Percentiles rank a stretch among this genome's conserved stretches.
Evolutionary conservation across 2,888 invertebrate genomes (phyloP).

Genomic region (Catocala sponsa): DNA sequence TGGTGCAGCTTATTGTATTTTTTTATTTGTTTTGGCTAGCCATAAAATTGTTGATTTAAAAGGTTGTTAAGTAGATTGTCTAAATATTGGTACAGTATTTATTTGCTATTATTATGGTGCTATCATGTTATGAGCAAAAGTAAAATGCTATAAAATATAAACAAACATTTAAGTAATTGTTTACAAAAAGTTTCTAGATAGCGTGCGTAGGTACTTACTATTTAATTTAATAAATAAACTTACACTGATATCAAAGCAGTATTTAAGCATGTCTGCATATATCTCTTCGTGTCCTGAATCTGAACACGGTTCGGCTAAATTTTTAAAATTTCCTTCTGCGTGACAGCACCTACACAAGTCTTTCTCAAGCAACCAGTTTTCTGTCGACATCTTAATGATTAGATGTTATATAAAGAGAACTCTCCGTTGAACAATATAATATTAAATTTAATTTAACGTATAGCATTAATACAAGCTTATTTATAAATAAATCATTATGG

Average conservation of each 20-base stretch:
- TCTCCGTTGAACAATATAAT: background rate
- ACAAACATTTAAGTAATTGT: background rate
- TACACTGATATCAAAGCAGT: slow-evolving; percentile 68
- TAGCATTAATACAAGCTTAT: background rate
- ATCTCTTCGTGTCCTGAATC: slow-evolving; percentile 56
- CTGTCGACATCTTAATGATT: slow-evolving; percentile 61
- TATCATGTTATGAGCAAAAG: no score
- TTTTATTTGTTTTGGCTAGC: no score
- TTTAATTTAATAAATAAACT: slow-evolving; percentile 36
- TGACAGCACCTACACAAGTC: slow-evolving; percentile 79
- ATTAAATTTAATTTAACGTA: background rate
- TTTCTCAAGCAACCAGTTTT: slow-evolving; percentile 65
- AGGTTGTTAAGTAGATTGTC: no score
- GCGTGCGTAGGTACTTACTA: background rate
- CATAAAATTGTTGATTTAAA: no score
- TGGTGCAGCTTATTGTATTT: no score
- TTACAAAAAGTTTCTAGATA: background rate
- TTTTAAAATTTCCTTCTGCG: slow-evolving; percentile 68
- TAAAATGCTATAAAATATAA: no score
- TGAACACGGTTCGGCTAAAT: slow-evolving; percentile 59
- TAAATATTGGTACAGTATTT: no score
- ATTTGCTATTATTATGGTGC: no score
- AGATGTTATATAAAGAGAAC: background rate
- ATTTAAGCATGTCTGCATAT: slow-evolving; percentile 69
- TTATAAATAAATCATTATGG: background rate